A percentile compares a stretch with the other conserved stretches of the same genome.
Evolutionary conservation across 2,888 invertebrate genomes (phyloP).

Genomic region (Catocala fraxini): DNA sequence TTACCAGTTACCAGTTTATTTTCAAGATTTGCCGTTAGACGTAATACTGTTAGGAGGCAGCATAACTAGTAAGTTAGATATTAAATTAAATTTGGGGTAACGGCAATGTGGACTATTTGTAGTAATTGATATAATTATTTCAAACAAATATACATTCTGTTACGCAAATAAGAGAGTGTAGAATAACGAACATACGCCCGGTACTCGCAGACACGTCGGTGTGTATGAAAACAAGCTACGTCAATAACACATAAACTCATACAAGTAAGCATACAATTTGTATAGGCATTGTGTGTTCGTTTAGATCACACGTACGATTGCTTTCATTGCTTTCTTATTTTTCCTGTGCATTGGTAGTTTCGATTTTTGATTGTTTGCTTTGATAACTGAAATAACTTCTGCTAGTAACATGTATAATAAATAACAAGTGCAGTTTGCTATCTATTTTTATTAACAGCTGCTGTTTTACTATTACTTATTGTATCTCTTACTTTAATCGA

Average conservation of each 20-base stretch:
- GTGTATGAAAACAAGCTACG: conserved; percentile 72
- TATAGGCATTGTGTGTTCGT: conserved; percentile 67
- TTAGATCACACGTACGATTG: conserved; percentile 75
- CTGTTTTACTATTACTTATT: background rate
- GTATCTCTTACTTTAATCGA: too few species aligned
- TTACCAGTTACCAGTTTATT: too few species aligned
- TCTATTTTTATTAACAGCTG: background rate
- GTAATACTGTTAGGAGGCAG: too few species aligned
- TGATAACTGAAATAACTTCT: conserved; percentile 35
- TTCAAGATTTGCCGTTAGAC: too few species aligned
- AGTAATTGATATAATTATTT: conserved; percentile 56
- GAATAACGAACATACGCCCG: conserved; percentile 57
- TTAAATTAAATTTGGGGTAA: conserved; percentile 15
- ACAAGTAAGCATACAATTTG: conserved; percentile 61
- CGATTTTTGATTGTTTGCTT: conserved; percentile 47
- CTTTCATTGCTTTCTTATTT: conserved; percentile 67
- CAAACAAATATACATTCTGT: conserved; percentile 64
- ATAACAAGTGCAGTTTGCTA: conserved; percentile 8
- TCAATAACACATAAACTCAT: conserved; percentile 66
- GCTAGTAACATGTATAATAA: conserved; percentile 10
- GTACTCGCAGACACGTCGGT: conserved; percentile 37
- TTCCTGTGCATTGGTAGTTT: conserved; percentile 51
- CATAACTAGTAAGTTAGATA: conserved; percentile 6
- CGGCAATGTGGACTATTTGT: conserved; percentile 7
- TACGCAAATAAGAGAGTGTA: conserved; percentile 63